These are phyloP conservation scores for Bactericera cockerelli DNA, from an alignment of 1,140 invertebrate genomes.

Conservation along the genomic window DNA sequence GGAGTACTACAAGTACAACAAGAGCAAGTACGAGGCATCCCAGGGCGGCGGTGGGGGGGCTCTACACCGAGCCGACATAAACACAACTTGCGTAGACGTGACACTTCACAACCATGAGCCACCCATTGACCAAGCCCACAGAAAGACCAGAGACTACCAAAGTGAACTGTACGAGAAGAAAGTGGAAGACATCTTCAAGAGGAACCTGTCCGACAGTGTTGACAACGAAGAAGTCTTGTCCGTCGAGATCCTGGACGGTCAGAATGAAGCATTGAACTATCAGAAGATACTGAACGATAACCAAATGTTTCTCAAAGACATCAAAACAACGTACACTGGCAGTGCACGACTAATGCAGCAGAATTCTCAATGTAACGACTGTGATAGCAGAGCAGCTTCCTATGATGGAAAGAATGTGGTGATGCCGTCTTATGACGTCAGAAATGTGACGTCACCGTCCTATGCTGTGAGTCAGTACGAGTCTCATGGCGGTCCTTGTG, in stretches of 20 bases:
- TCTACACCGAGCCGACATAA: neutral
- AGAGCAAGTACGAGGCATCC: neutral
- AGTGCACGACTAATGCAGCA: neutral
- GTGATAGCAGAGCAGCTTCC: neutral
- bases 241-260: neutral
- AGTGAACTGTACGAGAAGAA: neutral
- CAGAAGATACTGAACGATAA: slow-evolving; percentile 7
- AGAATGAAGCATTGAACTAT: slow-evolving; percentile 2
- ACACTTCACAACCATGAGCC: neutral
- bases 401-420: too few relatives aligned
- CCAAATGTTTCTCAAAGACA: slow-evolving; percentile 5
- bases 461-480: too few relatives aligned
- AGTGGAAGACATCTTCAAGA: neutral
- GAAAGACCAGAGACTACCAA: neutral
- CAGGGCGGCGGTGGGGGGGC: neutral
- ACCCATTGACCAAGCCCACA: neutral
- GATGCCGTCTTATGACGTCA: neutral
- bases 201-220: neutral
- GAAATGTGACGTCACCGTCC: neutral
- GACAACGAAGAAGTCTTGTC: slow-evolving; percentile 3
- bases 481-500: too few relatives aligned
- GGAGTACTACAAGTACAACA: slow-evolving; percentile 8
- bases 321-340: neutral
- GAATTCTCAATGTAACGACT: neutral
- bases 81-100: neutral